Base-by-base conservation (phyloP, 2,113 vertebrate species). In the Xenopus tropicalis region DNA sequence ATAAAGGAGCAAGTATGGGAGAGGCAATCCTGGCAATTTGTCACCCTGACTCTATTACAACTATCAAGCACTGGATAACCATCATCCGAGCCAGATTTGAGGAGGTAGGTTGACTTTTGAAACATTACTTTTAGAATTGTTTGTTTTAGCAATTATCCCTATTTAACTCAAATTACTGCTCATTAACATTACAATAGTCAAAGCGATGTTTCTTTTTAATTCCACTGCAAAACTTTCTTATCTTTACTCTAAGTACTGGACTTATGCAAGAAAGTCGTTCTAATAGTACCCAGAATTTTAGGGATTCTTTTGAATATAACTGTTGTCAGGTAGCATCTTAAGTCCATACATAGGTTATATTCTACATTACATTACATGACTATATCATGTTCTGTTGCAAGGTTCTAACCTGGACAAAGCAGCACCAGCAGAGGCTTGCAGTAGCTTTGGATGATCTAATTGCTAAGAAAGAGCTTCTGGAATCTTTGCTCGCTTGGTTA, bases 11-110 rank as follows among this genome's bases (percentile, higher is more conserved):
- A 72, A 83, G 87, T 48, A 92, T 98, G 96, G 97, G 97, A 17
- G 96, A 99, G 57, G 90, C 93, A 13, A 92, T 99, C 77, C 82
- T 99, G 79, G 86, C 90, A 81, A 92, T 97, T 86, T 98, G 97
- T 90, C 97, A 98, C 79, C 96, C 96, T 4, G 97, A 99, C 82
- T 98, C 96, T 54, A 94, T 98, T 85, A 98, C 95, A 78, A 98
- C 97, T 85, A 93, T 99, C 83, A 99, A 99, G 80, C 96, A 99
- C 90, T 99, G 97, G 97, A 98, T 96, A 83, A 98, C 97, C 56
- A 98, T 99, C 83, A 98, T 99, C 88, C 94, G 92, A 90, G 96
- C 97, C 62, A 92, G 96, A 64, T 96, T 98, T 75, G 96, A 99
- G 84, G 97, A 99, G 97, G 97, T 98, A 85, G 84, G 91, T 89